phyloP scores from a whole-genome alignment of 2,113 vertebrate genomes.

The Nycticryphes semicollaris region DNA sequence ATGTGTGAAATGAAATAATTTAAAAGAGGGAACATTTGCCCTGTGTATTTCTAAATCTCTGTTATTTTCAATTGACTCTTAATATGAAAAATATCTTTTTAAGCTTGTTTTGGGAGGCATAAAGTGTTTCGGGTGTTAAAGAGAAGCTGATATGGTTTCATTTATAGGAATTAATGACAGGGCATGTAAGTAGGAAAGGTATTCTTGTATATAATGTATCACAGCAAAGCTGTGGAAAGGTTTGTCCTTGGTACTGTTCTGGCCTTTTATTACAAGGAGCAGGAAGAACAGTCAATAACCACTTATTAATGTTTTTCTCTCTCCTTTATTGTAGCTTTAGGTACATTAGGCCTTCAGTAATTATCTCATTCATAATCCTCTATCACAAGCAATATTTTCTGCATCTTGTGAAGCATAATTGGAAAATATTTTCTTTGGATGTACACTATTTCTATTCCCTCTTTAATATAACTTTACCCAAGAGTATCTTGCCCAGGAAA shows the following conservation, averaged over 20 bases:
- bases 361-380: slow-evolving; percentile 75
- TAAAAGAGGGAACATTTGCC: background rate
- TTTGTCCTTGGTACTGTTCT: slow-evolving; percentile 27
- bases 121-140: background rate
- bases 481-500: slow-evolving; percentile 68
- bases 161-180: background rate
- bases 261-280: slow-evolving; percentile 45
- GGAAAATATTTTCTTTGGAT: slow-evolving; percentile 70
- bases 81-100: background rate
- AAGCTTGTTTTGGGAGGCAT: background rate
- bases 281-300: slow-evolving; percentile 58
- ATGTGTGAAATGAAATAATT: background rate
- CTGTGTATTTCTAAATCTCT: background rate
- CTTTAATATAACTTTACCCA: slow-evolving; percentile 75
- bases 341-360: slow-evolving; percentile 57
- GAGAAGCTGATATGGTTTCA: background rate
- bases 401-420: slow-evolving; percentile 70
- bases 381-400: slow-evolving; percentile 63
- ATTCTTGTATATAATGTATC: background rate
- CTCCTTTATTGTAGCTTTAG: slow-evolving; percentile 58
- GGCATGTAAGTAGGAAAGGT: background rate
- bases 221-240: background rate
- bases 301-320: slow-evolving; percentile 62
- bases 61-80: background rate
- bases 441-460: slow-evolving; percentile 59